Conservation (phyloP, 2,888 invertebrate genomes). For the Melipona beecheii region DNA sequence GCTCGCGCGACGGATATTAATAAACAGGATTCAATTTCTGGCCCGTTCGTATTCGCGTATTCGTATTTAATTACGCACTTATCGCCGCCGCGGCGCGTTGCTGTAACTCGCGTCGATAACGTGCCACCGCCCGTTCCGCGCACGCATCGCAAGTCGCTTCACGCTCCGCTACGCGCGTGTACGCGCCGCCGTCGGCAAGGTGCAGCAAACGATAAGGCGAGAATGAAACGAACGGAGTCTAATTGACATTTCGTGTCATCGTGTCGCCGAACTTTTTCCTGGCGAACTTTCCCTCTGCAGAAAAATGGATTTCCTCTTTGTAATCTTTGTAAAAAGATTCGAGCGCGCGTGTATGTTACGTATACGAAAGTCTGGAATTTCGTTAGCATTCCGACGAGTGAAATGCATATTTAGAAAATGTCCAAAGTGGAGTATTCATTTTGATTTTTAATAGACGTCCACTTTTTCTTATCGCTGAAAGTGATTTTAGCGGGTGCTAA, state of each 20-base stretch:
- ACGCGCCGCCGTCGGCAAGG: neutral
- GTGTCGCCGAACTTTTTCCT: neutral
- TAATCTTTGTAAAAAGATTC: neutral
- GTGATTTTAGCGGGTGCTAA: too few relatives aligned
- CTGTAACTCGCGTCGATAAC: slow-evolving; percentile 62
- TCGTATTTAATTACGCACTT: slow-evolving; percentile 69
- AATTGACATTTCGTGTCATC: slow-evolving; percentile 44
- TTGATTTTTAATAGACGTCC: too few relatives aligned
- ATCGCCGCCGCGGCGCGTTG: slow-evolving; percentile 54
- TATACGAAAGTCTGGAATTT: neutral
- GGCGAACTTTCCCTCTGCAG: too few relatives aligned
- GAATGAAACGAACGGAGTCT: slow-evolving; percentile 29
- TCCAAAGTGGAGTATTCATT: too few relatives aligned
- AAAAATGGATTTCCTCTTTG: too few relatives aligned
- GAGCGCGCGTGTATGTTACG: neutral
- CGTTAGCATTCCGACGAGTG: neutral
- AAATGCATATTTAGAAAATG: too few relatives aligned
- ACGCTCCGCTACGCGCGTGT: slow-evolving; percentile 46
- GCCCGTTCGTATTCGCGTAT: slow-evolving; percentile 54
- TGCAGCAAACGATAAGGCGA: slow-evolving; percentile 35
- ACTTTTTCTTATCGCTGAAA: too few relatives aligned
- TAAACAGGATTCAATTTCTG: slow-evolving; percentile 65
- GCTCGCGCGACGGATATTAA: slow-evolving; percentile 49
- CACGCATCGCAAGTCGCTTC: slow-evolving; percentile 53
- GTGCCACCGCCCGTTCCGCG: slow-evolving; percentile 50